Evolutionary conservation across 2,797 vertebrate genomes (phyloP).

Genomic region (Esox masquinongy): DNA sequence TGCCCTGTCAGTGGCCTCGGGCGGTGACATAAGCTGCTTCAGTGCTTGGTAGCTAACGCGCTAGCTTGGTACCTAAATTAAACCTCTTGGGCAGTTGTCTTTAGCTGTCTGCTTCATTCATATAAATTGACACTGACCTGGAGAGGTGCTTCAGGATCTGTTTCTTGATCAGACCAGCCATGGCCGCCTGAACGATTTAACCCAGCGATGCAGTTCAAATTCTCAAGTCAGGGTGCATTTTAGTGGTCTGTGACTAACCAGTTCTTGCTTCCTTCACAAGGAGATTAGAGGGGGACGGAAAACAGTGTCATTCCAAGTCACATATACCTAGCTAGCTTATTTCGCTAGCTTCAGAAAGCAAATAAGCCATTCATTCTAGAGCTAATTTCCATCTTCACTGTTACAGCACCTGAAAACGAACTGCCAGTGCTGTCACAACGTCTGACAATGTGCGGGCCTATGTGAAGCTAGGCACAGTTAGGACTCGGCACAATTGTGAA

Average conservation of each 20-base stretch:
- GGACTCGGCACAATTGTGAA: too few relatives aligned
- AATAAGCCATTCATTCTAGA: conserved; percentile 38
- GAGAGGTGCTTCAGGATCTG: conserved; percentile 85
- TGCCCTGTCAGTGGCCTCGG: neutral
- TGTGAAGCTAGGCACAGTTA: neutral
- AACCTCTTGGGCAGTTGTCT: neutral
- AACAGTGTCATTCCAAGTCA: neutral
- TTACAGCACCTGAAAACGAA: conserved; percentile 72
- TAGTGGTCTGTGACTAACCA: conserved; percentile 6
- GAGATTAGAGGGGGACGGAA: neutral
- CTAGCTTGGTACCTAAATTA: neutral
- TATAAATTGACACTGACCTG: conserved; percentile 70
- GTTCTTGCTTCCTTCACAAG: conserved; percentile 41
- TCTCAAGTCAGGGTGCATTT: conserved; percentile 52
- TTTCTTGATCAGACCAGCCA: conserved; percentile 84
- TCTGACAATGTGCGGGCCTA: conserved; percentile 37
- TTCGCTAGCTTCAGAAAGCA: conserved; percentile 26
- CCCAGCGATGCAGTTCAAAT: conserved; percentile 51
- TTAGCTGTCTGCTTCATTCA: neutral
- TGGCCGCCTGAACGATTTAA: conserved; percentile 49
- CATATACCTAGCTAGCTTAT: conserved; percentile 10
- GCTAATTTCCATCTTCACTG: conserved; percentile 42
- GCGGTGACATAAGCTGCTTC: neutral
- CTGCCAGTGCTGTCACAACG: conserved; percentile 53
- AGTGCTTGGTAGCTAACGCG: neutral